Conservation (phyloP, 2,888 invertebrate genomes). For the Pristionchus japonicus region DNA sequence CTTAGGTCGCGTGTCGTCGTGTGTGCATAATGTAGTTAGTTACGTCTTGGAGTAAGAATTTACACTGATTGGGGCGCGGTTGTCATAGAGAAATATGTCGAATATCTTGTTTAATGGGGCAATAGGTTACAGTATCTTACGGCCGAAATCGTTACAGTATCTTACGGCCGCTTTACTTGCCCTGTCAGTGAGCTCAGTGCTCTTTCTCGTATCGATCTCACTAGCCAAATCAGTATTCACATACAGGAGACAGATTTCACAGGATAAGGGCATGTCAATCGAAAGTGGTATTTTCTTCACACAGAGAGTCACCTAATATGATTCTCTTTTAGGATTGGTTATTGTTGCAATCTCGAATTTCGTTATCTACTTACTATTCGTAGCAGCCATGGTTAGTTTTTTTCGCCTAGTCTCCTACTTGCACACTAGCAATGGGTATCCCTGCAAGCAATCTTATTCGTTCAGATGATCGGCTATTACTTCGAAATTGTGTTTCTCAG, state of each 20-base stretch:
- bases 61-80: no score
- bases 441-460: not conserved
- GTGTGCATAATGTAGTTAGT: no score
- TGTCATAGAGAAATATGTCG: no score
- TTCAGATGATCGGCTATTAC: not conserved
- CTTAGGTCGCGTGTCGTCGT: no score
- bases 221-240: not conserved
- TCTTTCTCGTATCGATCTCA: not conserved
- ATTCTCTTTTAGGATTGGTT: not conserved
- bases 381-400: not conserved
- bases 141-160: no score
- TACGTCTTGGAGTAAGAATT: no score
- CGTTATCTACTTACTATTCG: not conserved
- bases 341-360: not conserved
- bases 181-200: not conserved
- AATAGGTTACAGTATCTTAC: no score
- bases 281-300: not conserved
- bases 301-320: not conserved
- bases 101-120: no score
- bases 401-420: no score
- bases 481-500: not conserved
- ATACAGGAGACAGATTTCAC: not conserved
- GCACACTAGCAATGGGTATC: no score
- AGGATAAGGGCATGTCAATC: not conserved
- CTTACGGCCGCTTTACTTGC: not conserved